Evolutionary conservation across 2,888 invertebrate genomes (phyloP).

Genomic region (Girardia tigrina): DNA sequence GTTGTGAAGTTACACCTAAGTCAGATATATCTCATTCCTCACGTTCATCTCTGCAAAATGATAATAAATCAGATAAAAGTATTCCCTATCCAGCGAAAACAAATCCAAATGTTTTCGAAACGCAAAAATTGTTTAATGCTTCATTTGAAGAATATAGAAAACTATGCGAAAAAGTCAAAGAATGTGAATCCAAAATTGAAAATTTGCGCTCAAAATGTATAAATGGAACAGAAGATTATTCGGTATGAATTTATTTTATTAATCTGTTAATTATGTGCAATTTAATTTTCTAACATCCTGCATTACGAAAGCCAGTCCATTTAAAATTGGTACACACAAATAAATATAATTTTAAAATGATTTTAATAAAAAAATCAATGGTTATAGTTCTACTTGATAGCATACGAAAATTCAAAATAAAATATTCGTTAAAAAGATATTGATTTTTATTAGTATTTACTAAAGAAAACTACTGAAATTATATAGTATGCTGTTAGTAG

Average conservation of each 20-base stretch:
- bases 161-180: neutral
- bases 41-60: neutral
- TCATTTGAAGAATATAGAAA: conserved; percentile 7
- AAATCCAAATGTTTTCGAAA: neutral
- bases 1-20: neutral
- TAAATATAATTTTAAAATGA: no score
- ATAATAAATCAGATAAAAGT: neutral
- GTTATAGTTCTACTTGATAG: no score
- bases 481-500: no score
- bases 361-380: no score
- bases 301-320: no score
- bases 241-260: neutral
- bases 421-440: no score
- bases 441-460: no score
- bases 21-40: conserved; percentile 2
- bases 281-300: no score
- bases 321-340: no score
- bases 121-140: neutral
- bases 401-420: no score
- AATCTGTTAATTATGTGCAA: no score
- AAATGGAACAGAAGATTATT: neutral
- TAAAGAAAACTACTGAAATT: no score
- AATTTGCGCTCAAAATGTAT: conserved; percentile 20
- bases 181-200: conserved; percentile 1
- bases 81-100: neutral